phyloP scores from a whole-genome alignment of 2,888 invertebrate genomes.

The Malthinus flaveolus region DNA sequence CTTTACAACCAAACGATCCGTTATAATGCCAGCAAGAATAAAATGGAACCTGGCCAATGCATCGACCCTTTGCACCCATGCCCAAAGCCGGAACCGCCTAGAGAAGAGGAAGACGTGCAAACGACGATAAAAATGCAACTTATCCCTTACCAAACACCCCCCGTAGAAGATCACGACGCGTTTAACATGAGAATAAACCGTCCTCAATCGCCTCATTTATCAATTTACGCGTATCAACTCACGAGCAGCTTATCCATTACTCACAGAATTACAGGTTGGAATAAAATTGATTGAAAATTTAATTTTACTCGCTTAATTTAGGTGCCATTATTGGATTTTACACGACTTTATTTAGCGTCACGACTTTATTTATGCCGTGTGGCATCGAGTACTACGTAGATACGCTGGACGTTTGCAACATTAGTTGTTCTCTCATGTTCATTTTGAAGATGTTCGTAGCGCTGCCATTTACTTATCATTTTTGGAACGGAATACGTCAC shows the following conservation, averaged over 20 bases:
- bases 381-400: conserved; percentile 65
- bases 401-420: conserved; percentile 52
- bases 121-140: no score
- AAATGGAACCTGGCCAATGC: no score
- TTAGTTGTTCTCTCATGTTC: neutral
- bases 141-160: neutral
- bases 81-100: no score
- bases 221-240: conserved; percentile 81
- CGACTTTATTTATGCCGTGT: conserved; percentile 63
- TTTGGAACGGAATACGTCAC: conserved; percentile 87
- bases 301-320: conserved; percentile 41
- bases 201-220: conserved; percentile 84
- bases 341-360: conserved; percentile 61
- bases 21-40: no score
- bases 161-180: conserved; percentile 58
- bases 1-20: no score
- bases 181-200: conserved; percentile 75
- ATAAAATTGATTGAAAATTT: neutral
- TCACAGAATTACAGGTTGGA: conserved; percentile 76
- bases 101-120: no score
- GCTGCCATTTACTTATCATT: conserved; percentile 82
- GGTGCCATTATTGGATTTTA: conserved; percentile 64
- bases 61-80: no score
- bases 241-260: conserved; percentile 80
- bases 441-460: conserved; percentile 70